phyloP scores from a whole-genome alignment of 1,140 invertebrate species.

The Xylocopa sonorina region DNA sequence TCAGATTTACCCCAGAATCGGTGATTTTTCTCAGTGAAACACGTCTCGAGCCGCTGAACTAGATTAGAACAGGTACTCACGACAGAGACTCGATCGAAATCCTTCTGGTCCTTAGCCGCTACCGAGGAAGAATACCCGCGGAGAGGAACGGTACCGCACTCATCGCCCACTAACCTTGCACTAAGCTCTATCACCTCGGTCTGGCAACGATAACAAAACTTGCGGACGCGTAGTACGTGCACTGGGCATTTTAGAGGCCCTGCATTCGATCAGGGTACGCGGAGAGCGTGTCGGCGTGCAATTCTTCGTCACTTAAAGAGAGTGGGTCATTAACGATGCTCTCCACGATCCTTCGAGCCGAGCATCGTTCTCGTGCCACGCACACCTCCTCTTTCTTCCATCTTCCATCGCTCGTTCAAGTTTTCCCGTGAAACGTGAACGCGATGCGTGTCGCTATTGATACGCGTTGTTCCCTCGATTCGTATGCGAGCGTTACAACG shows the following conservation, averaged over 20 bases:
- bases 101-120: conserved; percentile 47
- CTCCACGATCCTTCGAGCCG: conserved; percentile 43
- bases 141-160: conserved; percentile 74
- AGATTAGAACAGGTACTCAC: not conserved
- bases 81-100: conserved; percentile 11
- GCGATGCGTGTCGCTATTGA: too few relatives aligned
- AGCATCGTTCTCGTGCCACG: not conserved
- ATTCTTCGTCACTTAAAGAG: conserved; percentile 63
- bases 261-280: conserved; percentile 62
- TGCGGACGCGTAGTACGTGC: conserved; percentile 56
- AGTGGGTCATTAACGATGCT: conserved; percentile 58
- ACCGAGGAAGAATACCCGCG: conserved; percentile 61
- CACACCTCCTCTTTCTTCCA: not conserved
- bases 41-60: fast-evolving
- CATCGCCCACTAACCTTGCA: conserved; percentile 80
- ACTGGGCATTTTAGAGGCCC: conserved; percentile 70
- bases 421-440: too few relatives aligned
- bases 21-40: not conserved
- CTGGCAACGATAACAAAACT: conserved; percentile 73
- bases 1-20: not conserved
- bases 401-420: too few relatives aligned
- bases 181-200: conserved; percentile 76
- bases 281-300: conserved; percentile 50
- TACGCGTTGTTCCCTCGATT: too few relatives aligned
- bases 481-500: too few relatives aligned